Percentiles rank a stretch among this genome's conserved stretches.
These are phyloP conservation scores for Nycticryphes semicollaris DNA, from an alignment of 2,113 vertebrate genomes.

Conservation along the genomic window DNA sequence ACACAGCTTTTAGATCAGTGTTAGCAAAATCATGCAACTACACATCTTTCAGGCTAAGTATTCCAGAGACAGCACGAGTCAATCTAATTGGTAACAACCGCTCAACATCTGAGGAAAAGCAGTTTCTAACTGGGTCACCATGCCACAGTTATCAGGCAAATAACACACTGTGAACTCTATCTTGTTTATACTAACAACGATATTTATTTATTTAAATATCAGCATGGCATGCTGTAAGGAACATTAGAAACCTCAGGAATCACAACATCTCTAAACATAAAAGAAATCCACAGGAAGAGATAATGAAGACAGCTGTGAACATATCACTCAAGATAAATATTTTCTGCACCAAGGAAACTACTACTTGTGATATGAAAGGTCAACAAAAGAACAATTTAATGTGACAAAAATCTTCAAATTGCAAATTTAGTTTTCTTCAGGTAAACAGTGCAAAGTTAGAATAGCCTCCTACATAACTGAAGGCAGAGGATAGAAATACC, in stretches of 20 bases:
- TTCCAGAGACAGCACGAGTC: neutral
- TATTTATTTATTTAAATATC: constrained; percentile 28
- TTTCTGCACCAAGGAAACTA: neutral
- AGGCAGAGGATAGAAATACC: neutral
- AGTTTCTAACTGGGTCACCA: neutral
- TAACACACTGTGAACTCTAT: neutral
- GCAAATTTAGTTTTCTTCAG: neutral
- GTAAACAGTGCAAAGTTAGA: neutral
- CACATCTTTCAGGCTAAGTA: neutral
- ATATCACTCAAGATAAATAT: neutral
- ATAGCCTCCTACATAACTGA: neutral
- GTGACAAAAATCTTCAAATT: neutral
- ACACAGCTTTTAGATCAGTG: fast-evolving
- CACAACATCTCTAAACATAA: neutral
- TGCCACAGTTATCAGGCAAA: neutral
- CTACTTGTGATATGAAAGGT: neutral
- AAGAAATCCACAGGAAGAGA: neutral
- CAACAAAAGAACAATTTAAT: neutral
- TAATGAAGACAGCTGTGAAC: neutral
- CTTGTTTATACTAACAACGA: constrained; percentile 29
- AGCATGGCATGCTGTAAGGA: neutral
- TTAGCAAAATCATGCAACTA: neutral
- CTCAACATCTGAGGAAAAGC: neutral
- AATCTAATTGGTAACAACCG: neutral
- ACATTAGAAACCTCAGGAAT: neutral